These are phyloP conservation scores for Diplogasteroides magnus DNA, from an alignment of 1,140 invertebrate genomes.

Conservation along the genomic window DNA sequence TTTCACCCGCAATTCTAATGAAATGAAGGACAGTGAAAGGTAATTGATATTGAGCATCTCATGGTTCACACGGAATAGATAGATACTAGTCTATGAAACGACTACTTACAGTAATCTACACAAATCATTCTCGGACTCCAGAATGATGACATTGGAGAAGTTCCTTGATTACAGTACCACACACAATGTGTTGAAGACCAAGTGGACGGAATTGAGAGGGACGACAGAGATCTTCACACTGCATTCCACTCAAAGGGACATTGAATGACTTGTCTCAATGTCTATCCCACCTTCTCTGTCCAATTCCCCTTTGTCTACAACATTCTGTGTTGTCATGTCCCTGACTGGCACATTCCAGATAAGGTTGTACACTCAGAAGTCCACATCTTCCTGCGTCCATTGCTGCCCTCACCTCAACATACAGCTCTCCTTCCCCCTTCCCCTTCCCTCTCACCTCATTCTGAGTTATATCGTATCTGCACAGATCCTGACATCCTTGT, in stretches of 20 bases:
- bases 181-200: not conserved
- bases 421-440: too few relatives aligned
- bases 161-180: not conserved
- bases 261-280: not conserved
- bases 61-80: too few relatives aligned
- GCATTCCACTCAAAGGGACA: not conserved
- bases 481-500: slow-evolving; percentile 24
- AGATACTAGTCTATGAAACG: too few relatives aligned
- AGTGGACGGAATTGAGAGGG: not conserved
- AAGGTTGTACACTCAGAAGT: slow-evolving; percentile 25
- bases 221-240: not conserved
- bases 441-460: slow-evolving; percentile 12
- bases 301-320: slow-evolving; percentile 11
- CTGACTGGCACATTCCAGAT: slow-evolving; percentile 26
- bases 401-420: slow-evolving; percentile 22
- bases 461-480: slow-evolving; percentile 32
- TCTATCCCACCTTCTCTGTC: slow-evolving; percentile 18
- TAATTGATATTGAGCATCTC: too few relatives aligned
- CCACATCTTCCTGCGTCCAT: slow-evolving; percentile 29
- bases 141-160: not conserved
- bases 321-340: slow-evolving; percentile 29
- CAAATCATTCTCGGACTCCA: not conserved
- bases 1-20: too few relatives aligned
- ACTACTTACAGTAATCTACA: too few relatives aligned
- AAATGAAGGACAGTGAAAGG: too few relatives aligned